Conservation (phyloP, 1,140 invertebrate genomes). For the Mylabris phalerata region DNA sequence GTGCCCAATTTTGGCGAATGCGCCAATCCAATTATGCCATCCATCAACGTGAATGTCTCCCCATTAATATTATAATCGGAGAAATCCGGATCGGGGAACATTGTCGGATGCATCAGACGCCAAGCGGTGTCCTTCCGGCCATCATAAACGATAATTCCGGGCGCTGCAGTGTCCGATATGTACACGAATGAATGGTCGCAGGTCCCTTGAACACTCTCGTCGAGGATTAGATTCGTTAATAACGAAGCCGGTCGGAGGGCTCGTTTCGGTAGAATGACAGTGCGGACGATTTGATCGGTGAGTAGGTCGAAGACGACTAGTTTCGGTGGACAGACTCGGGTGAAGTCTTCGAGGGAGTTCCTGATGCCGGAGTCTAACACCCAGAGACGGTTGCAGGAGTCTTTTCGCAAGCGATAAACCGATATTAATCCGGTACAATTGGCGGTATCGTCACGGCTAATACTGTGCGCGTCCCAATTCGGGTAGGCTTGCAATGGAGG, state of each 20-base stretch:
- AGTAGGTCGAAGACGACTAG: slow-evolving; percentile 69
- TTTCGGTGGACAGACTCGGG: slow-evolving; percentile 68
- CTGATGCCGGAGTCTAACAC: slow-evolving; percentile 62
- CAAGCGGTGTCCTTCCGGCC: slow-evolving; percentile 62
- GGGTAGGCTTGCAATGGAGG: slow-evolving; percentile 67
- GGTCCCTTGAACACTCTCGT: slow-evolving; percentile 55
- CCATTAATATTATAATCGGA: slow-evolving; percentile 57
- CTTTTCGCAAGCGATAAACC: slow-evolving; percentile 64
- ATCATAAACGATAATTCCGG: slow-evolving; percentile 69
- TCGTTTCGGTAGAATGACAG: slow-evolving; percentile 52
- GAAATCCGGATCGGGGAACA: slow-evolving; percentile 74
- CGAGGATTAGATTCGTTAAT: slow-evolving; percentile 69
- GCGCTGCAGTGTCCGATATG: slow-evolving; percentile 69
- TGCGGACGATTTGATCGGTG: slow-evolving; percentile 56
- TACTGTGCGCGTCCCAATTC: slow-evolving; percentile 69
- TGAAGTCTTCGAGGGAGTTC: slow-evolving; percentile 68
- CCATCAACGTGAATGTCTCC: slow-evolving; percentile 65
- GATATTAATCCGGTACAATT: slow-evolving; percentile 65
- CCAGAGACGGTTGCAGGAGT: slow-evolving; percentile 72
- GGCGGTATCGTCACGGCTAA: slow-evolving; percentile 62
- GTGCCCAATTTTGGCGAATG: slow-evolving; percentile 59
- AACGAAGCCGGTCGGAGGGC: slow-evolving; percentile 61
- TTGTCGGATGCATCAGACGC: slow-evolving; percentile 66
- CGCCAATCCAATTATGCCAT: slow-evolving; percentile 71
- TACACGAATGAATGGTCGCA: slow-evolving; percentile 73